Conservation (phyloP, 1,140 invertebrate species). For the Mercenaria mercenaria region DNA sequence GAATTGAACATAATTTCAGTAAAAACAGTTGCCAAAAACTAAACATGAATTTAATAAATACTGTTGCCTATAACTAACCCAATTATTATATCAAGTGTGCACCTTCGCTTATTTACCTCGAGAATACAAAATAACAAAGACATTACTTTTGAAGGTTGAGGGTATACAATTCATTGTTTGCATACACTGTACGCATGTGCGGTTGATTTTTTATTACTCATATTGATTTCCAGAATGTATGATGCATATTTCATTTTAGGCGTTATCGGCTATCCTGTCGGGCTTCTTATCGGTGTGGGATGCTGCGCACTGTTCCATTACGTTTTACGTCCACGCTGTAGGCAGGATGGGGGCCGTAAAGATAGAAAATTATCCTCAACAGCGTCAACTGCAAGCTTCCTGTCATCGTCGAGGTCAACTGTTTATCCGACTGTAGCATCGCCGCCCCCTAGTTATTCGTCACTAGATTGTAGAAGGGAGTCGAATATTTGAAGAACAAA, state of each 20-base stretch:
- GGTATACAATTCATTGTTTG: too few species aligned
- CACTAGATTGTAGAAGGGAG: background rate
- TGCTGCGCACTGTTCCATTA: constrained; percentile 45
- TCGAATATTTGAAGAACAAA: background rate
- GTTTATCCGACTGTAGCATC: background rate
- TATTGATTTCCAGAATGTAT: too few species aligned
- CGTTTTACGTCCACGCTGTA: constrained; percentile 25
- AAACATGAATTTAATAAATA: too few species aligned
- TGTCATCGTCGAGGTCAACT: background rate
- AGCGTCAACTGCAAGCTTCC: background rate
- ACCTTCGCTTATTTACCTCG: too few species aligned
- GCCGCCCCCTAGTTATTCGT: background rate
- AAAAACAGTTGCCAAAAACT: too few species aligned
- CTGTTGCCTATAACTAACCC: too few species aligned
- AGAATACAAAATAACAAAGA: too few species aligned
- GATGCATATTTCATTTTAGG: constrained; percentile 18
- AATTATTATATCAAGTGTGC: too few species aligned
- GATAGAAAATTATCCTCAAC: background rate
- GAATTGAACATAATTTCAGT: too few species aligned
- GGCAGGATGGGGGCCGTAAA: background rate
- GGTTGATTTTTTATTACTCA: too few species aligned
- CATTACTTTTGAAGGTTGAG: too few species aligned
- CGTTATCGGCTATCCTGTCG: constrained; percentile 37
- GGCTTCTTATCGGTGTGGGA: constrained; percentile 7
- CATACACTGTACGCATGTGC: too few species aligned